Evolutionary conservation across 2,113 vertebrate genomes (phyloP).

Genomic region (Crotophaga sulcirostris): DNA sequence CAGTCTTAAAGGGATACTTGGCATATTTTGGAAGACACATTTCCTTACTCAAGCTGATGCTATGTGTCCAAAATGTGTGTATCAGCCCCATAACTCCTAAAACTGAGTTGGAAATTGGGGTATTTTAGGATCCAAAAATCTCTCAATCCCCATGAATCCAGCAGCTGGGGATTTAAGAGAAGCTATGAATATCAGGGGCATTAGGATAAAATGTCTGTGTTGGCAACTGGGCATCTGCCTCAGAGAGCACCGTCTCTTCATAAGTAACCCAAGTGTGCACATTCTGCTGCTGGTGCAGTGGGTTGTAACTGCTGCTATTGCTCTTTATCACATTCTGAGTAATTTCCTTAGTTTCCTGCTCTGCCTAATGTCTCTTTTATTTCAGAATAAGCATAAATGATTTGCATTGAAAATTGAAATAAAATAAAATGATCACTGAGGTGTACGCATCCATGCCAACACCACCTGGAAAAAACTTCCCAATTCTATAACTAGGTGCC

Average conservation of each 20-base stretch:
- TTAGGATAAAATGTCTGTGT: neutral
- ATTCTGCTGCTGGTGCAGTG: neutral
- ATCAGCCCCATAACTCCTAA: neutral
- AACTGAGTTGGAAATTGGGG: neutral
- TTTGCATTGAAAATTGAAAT: neutral
- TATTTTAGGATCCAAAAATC: neutral
- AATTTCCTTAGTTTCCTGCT: constrained; percentile 26
- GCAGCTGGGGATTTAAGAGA: neutral
- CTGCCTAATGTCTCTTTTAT: constrained; percentile 6
- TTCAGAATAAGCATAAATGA: neutral
- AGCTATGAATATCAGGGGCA: neutral
- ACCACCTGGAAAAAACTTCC: neutral
- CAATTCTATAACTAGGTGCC: neutral
- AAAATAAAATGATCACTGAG: neutral
- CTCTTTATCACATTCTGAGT: constrained; percentile 15
- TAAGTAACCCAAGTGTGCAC: neutral
- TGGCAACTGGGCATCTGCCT: neutral
- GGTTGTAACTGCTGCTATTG: neutral
- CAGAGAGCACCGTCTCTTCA: neutral
- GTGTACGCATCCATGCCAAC: neutral
- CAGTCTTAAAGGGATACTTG: neutral
- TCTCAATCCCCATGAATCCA: neutral
- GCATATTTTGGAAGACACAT: neutral
- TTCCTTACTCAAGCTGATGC: neutral
- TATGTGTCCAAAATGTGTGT: neutral